Base-by-base conservation (phyloP, 1,140 invertebrate genomes). In the Samia ricini region DNA sequence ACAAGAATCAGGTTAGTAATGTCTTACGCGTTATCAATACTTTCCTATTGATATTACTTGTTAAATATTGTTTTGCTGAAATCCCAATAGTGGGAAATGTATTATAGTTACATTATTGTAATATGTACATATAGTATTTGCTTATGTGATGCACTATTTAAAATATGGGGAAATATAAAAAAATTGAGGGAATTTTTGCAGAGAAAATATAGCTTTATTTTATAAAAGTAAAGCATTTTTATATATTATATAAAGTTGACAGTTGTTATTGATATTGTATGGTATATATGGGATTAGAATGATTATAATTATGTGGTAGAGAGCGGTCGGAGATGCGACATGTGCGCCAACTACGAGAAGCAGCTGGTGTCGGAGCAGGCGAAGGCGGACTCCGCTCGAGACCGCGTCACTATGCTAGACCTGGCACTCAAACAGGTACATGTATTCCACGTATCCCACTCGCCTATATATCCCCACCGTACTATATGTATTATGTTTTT, bases 291-390 rank as follows among this genome's bases (percentile, higher is more conserved):
- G 26, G 26, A 29, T 8, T 29, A 2, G 10, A 29, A 29, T 29
- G 10, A 10, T 29, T 8, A 29, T 42, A n/a, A n/a, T 42, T 42
- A 3, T 42, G 1, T 57, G 49, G 12, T 42, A 66, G 74, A 67
- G 19, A n/a, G 54, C 54, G 61, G 23, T 19, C 60, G 68, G 12
- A 72, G 66, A 0, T 95, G 95, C 81, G 93, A 94, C 83, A 95
- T 95, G 94, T 96, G 95, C 76, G 91, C 86, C 6, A 95, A 95
- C 85, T 94, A 95, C 69, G 94, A 95, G 83, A 91, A 93, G 60
- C 94, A 95, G 79, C 88, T 95, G 67, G 94, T 94, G 36, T 91
- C 92, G 56, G 92, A 94, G 73, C 94, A 96, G 83, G 91, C 93
- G 29, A 91, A 85, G 63, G 92, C 90, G 0, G 92, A 92, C 62